A percentile compares a stretch with the other conserved stretches of the same genome.
Evolutionary conservation across 2,797 vertebrate species (phyloP).

Genomic region (Paratrypauchen microcephalus): DNA sequence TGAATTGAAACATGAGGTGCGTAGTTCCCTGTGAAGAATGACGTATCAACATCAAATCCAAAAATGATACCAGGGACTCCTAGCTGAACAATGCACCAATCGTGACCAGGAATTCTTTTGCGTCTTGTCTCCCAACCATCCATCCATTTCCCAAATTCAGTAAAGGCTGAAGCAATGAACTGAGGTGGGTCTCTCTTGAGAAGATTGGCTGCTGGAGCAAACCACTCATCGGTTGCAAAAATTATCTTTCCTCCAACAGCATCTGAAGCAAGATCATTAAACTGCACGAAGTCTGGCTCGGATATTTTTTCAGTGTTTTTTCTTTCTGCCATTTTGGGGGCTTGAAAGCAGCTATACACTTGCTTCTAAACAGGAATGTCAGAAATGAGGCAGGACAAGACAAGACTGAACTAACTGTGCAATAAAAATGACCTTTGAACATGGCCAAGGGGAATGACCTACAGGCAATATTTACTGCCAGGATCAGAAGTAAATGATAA

Average conservation of each 20-base stretch:
- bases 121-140: conserved; percentile 87
- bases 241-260: conserved; percentile 73
- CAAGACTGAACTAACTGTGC: neutral
- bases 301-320: neutral
- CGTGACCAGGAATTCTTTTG: conserved; percentile 78
- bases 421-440: conserved; percentile 4
- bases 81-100: conserved; percentile 79
- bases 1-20: conserved; percentile 75
- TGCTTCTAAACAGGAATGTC: neutral
- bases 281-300: conserved; percentile 70
- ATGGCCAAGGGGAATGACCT: neutral
- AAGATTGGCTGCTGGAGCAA: conserved; percentile 76
- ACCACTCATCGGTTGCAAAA: conserved; percentile 81
- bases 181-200: conserved; percentile 72
- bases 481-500: neutral
- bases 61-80: conserved; percentile 70
- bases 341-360: neutral
- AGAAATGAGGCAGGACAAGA: neutral
- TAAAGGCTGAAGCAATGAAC: conserved; percentile 74
- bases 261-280: conserved; percentile 75
- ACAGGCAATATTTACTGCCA: neutral
- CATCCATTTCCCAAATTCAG: conserved; percentile 83
- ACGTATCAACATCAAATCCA: conserved; percentile 79
- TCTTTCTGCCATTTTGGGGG: conserved; percentile 49
- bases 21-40: conserved; percentile 80